Evolutionary conservation across 2,888 invertebrate species (phyloP).

Genomic region (Trachelus stipa): DNA sequence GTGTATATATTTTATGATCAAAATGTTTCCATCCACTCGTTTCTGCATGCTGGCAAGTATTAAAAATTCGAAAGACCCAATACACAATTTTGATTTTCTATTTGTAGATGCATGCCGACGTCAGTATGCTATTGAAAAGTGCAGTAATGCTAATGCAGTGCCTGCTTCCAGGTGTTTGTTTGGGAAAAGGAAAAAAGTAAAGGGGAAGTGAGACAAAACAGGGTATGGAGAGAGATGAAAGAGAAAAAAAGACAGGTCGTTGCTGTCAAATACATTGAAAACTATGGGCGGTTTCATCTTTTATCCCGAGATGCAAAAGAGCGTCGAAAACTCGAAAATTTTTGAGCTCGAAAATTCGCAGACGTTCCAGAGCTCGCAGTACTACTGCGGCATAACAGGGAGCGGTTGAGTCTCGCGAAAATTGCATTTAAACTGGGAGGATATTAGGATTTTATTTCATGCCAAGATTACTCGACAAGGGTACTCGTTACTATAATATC

Average conservation of each 20-base stretch:
- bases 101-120: neutral
- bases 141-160: neutral
- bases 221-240: neutral
- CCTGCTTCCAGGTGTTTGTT: neutral
- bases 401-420: neutral
- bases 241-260: neutral
- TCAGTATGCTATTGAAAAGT: neutral
- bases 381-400: neutral
- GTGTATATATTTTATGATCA: neutral
- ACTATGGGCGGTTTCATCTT: neutral
- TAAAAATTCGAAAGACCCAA: neutral
- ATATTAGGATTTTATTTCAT: slow-evolving; percentile 32
- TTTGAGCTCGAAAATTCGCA: neutral
- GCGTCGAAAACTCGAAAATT: neutral
- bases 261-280: neutral
- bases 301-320: neutral
- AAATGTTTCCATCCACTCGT: neutral
- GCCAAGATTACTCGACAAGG: slow-evolving; percentile 51
- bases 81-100: neutral
- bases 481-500: slow-evolving; percentile 10
- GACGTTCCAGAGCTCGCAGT: neutral
- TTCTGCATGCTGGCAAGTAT: neutral
- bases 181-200: neutral
- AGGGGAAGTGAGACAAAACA: neutral
- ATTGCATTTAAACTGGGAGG: neutral